Percentiles rank a stretch among this genome's conserved stretches.
phyloP scores from a whole-genome alignment of 2,888 invertebrate genomes.

The Lasius platythorax region DNA sequence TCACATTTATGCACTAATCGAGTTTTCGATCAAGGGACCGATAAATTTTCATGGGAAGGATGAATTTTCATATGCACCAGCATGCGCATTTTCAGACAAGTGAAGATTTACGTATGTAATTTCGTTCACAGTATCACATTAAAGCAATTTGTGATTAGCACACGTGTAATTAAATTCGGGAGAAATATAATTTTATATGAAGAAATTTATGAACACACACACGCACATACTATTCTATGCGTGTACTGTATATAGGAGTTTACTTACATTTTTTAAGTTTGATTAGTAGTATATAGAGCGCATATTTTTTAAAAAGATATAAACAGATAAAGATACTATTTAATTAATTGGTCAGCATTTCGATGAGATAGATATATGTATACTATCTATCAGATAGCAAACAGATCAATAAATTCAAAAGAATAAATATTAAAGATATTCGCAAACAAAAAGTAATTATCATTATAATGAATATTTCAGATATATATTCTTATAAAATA shows the following conservation, averaged over 20 bases:
- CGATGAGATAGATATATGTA: too few relatives aligned
- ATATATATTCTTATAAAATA: too few relatives aligned
- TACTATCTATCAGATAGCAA: background rate
- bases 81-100: background rate
- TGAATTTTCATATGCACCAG: background rate
- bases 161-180: background rate
- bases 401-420: too few relatives aligned
- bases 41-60: background rate
- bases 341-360: background rate
- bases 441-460: too few relatives aligned
- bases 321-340: background rate
- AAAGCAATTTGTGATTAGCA: background rate
- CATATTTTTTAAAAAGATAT: background rate
- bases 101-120: background rate
- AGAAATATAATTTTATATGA: background rate
- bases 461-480: too few relatives aligned
- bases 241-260: background rate
- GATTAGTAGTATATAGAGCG: background rate
- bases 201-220: background rate
- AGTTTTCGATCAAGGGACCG: background rate
- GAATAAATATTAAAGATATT: too few relatives aligned
- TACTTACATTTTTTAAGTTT: background rate
- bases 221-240: background rate
- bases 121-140: background rate
- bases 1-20: background rate